Conservation (phyloP, 1,140 invertebrate species). For the Xylocopa sonorina region DNA sequence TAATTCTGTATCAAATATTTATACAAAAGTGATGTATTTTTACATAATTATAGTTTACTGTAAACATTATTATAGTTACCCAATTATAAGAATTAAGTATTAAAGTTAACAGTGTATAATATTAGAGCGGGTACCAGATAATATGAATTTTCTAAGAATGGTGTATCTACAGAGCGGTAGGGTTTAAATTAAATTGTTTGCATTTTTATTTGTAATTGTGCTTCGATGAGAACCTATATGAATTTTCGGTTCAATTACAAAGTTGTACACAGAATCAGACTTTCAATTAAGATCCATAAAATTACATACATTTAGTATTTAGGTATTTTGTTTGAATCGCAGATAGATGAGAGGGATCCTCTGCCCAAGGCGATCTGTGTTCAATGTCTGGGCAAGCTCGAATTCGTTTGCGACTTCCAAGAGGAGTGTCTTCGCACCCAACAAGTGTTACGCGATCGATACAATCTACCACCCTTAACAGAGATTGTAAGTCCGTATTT, state of each 20-base stretch:
- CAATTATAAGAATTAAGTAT: conserved; percentile 6
- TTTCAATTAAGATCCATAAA: conserved; percentile 6
- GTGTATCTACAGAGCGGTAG: conserved; percentile 69
- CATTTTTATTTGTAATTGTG: background rate
- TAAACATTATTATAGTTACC: conserved; percentile 13
- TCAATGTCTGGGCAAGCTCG: conserved; percentile 81
- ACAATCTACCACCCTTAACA: conserved; percentile 76
- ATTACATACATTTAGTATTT: conserved; percentile 56
- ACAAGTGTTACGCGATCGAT: conserved; percentile 77
- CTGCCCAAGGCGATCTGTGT: conserved; percentile 81
- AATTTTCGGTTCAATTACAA: background rate
- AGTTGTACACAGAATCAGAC: conserved; percentile 15
- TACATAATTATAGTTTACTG: conserved; percentile 1
- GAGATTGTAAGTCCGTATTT: conserved; percentile 77
- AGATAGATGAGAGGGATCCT: conserved; percentile 81
- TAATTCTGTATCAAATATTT: background rate
- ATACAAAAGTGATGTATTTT: background rate
- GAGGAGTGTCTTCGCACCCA: conserved; percentile 81
- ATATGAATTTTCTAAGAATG: conserved; percentile 27
- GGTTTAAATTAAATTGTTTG: conserved; percentile 26
- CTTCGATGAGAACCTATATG: background rate
- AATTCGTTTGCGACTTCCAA: conserved; percentile 82
- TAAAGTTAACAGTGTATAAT: conserved; percentile 4
- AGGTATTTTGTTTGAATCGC: conserved; percentile 74
- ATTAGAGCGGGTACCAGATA: conserved; percentile 57